Conservation (phyloP, 2,797 vertebrate genomes). For the Octomys mimax region DNA sequence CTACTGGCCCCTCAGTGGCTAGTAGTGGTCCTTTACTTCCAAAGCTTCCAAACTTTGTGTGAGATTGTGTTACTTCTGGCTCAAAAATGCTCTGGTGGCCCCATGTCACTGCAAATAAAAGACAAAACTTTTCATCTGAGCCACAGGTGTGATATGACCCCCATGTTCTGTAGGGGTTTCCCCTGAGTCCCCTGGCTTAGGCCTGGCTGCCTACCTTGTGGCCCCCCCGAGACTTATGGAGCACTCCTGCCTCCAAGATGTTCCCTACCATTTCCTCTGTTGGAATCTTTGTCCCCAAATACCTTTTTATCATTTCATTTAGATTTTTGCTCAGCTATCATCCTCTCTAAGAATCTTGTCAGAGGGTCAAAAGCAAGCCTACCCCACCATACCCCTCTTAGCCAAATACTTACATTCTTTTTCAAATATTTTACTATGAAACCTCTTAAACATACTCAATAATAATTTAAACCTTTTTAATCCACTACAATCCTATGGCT, state of each 20-base stretch:
- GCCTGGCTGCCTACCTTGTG: not conserved
- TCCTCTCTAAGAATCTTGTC: not conserved
- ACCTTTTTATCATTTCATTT: not conserved
- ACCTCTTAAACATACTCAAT: not conserved
- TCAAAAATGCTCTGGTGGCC: not conserved
- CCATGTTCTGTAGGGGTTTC: no score
- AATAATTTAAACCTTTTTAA: not conserved
- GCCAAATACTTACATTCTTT: not conserved
- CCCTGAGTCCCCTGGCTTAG: not conserved
- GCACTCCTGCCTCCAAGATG: not conserved
- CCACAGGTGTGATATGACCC: not conserved
- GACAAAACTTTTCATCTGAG: not conserved
- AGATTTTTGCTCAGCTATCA: constrained; percentile 7
- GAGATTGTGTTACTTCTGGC: not conserved
- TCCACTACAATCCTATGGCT: not conserved
- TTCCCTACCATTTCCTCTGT: not conserved
- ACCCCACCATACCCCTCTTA: not conserved
- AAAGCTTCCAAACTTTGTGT: not conserved
- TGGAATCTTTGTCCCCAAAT: not conserved
- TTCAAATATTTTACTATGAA: not conserved
- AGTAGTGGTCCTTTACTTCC: not conserved
- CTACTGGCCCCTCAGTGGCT: not conserved
- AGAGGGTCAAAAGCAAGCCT: not conserved
- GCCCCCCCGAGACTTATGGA: no score
- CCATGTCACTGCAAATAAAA: not conserved